Percentiles rank a stretch among this genome's conserved stretches.
These are phyloP conservation scores for Cylloceria caligata DNA, from an alignment of 2,888 invertebrate species.

Conservation along the genomic window DNA sequence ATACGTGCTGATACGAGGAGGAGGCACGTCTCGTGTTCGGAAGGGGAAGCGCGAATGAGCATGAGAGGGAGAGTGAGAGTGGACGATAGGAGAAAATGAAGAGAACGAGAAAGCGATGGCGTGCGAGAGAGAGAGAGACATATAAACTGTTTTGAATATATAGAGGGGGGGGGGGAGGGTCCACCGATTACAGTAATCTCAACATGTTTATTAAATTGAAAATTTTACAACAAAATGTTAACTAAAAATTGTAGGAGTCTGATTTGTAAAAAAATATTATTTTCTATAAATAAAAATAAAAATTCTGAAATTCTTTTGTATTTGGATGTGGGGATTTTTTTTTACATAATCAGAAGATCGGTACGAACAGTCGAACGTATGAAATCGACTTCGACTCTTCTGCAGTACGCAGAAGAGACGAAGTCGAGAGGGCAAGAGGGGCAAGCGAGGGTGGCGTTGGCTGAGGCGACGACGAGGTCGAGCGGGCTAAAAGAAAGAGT, in stretches of 20 bases:
- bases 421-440: slow-evolving; percentile 1
- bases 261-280: no score
- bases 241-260: no score
- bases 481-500: slow-evolving; percentile 43
- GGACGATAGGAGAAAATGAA: slow-evolving; percentile 13
- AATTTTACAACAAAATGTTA: no score
- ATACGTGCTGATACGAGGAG: slow-evolving; percentile 38
- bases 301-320: no score
- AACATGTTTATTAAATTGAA: no score
- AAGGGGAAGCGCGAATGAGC: slow-evolving; percentile 15
- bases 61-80: slow-evolving; percentile 23
- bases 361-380: no score
- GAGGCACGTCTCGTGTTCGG: slow-evolving; percentile 50
- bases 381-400: no score
- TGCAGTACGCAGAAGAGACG: slow-evolving; percentile 8
- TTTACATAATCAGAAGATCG: no score
- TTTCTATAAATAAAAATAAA: no score
- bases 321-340: no score
- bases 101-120: no score
- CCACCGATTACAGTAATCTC: no score
- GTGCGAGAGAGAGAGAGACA: slow-evolving; percentile 23
- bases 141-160: neutral
- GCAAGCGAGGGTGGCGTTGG: slow-evolving; percentile 14
- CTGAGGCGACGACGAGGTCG: slow-evolving; percentile 31
- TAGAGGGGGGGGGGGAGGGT: neutral